A percentile compares a stretch with the other conserved stretches of the same genome.
Evolutionary conservation across 2,797 vertebrate genomes (phyloP).

Genomic region (Corythornis leucogaster): DNA sequence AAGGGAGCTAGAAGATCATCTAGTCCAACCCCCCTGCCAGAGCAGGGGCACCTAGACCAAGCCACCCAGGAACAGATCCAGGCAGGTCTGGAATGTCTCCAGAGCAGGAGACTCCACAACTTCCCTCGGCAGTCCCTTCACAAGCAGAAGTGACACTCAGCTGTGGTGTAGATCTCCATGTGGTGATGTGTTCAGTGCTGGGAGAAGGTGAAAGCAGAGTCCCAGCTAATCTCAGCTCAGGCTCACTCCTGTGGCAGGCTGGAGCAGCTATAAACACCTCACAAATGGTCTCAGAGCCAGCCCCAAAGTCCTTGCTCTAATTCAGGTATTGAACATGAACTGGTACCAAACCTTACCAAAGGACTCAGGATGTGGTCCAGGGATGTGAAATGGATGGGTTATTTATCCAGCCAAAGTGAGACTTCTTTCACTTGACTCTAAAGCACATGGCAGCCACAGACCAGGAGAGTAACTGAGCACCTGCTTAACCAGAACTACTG

Average conservation of each 20-base stretch:
- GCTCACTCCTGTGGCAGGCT: not conserved
- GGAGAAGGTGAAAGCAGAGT: not conserved
- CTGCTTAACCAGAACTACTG: conserved; percentile 30
- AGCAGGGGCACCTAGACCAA: no score
- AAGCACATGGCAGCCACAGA: not conserved
- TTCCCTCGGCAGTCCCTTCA: not conserved
- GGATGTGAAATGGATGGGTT: not conserved
- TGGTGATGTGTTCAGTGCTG: not conserved
- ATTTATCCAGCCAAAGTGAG: not conserved
- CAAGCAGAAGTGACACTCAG: not conserved
- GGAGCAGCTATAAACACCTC: not conserved
- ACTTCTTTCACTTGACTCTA: not conserved
- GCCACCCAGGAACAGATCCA: no score
- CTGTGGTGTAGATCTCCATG: not conserved
- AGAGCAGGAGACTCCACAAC: no score
- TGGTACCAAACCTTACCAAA: not conserved
- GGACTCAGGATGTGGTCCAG: not conserved
- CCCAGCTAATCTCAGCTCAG: not conserved
- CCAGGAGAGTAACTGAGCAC: not conserved
- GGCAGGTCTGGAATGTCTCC: no score
- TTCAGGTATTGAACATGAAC: not conserved
- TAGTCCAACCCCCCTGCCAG: no score
- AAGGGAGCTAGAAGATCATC: no score
- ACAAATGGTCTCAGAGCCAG: accelerated
- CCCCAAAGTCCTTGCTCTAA: not conserved